Percentiles rank a stretch among this genome's conserved stretches.
These are phyloP conservation scores for Mastigias papua DNA, from an alignment of 30 jellyfish, hydroid and myxozoan species.

Conservation along the genomic window DNA sequence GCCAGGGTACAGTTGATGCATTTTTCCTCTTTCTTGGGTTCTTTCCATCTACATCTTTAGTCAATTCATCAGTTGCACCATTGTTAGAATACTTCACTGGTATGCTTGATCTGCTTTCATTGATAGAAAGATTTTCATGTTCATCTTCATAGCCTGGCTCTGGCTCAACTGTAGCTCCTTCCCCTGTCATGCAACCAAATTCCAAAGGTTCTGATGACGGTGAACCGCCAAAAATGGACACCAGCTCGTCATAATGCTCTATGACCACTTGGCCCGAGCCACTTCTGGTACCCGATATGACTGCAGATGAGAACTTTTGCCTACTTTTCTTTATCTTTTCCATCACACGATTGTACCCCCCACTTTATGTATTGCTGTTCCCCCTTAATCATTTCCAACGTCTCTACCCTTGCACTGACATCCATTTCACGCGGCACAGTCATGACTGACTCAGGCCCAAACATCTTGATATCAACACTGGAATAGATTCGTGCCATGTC, in stretches of 20 bases:
- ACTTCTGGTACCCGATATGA: constrained; percentile 53
- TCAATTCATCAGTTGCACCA: constrained; percentile 4
- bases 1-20: constrained; percentile 38
- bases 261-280: constrained; percentile 54
- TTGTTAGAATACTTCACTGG: not conserved
- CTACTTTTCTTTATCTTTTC: constrained; percentile 59
- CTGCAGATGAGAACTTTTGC: constrained; percentile 46
- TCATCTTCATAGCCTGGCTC: constrained; percentile 24
- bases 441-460: not conserved
- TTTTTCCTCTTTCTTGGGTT: constrained; percentile 21
- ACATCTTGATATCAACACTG: not conserved
- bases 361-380: constrained; percentile 1
- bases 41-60: constrained; percentile 5
- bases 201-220: constrained; percentile 40
- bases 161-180: constrained; percentile 24
- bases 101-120: not conserved
- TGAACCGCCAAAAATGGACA: constrained; percentile 51
- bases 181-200: constrained; percentile 51
- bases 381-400: not conserved
- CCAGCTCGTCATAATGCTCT: constrained; percentile 41
- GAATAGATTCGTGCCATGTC: not conserved
- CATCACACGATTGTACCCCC: constrained; percentile 50
- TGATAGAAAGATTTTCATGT: constrained; percentile 14
- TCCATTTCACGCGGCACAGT: not conserved
- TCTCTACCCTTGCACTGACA: not conserved